Evolutionary conservation across 2,888 invertebrate species (phyloP).

Genomic region (Heterodera filipjevi): DNA sequence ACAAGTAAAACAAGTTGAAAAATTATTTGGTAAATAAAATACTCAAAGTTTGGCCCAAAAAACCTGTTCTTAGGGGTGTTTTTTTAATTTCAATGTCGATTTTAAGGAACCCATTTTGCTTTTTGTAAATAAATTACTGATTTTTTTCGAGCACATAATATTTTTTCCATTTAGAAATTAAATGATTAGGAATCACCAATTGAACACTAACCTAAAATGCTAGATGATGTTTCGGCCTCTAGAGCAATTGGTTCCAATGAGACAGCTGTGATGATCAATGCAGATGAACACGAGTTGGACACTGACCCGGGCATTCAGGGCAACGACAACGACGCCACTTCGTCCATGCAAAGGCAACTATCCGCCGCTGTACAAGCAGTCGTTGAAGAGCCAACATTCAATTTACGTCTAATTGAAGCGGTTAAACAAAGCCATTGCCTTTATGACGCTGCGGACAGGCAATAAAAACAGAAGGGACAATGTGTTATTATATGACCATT

Average conservation of each 20-base stretch:
- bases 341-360: slow-evolving; percentile 19
- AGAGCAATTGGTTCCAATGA: slow-evolving; percentile 16
- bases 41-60: too few relatives aligned
- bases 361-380: slow-evolving; percentile 23
- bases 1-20: too few relatives aligned
- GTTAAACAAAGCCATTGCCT: slow-evolving; percentile 55
- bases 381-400: slow-evolving; percentile 47
- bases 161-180: not conserved
- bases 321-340: not conserved
- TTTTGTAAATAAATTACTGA: too few relatives aligned
- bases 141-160: not conserved
- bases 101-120: too few relatives aligned
- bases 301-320: slow-evolving; percentile 13
- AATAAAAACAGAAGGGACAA: slow-evolving; percentile 20
- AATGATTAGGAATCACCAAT: not conserved
- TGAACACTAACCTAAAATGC: not conserved
- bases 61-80: too few relatives aligned
- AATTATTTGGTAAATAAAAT: too few relatives aligned
- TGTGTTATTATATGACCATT: not conserved
- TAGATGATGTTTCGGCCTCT: not conserved
- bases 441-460: slow-evolving; percentile 55
- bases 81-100: too few relatives aligned
- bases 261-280: slow-evolving; percentile 13
- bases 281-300: slow-evolving; percentile 27
- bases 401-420: slow-evolving; percentile 57